phyloP scores from a whole-genome alignment of 2,797 vertebrate genomes.

The Coendou prehensilis region DNA sequence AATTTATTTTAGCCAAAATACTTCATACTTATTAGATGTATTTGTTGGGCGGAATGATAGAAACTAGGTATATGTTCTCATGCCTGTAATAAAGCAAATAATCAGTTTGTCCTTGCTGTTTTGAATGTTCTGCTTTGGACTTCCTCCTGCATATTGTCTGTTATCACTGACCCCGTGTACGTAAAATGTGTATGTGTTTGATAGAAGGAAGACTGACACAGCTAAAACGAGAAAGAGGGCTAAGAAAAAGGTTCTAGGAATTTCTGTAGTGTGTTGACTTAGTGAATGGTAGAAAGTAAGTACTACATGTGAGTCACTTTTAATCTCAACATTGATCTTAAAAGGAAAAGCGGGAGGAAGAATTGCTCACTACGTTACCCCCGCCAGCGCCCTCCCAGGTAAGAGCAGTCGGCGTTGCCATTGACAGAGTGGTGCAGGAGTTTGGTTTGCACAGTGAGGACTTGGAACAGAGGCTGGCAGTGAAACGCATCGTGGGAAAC shows the following conservation, averaged over 20 bases:
- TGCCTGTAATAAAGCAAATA: neutral
- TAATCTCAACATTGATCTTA: constrained; percentile 76
- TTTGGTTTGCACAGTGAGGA: constrained; percentile 93
- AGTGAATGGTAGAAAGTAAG: constrained; percentile 65
- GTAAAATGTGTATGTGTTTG: constrained; percentile 12
- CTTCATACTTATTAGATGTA: neutral
- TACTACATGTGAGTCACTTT: constrained; percentile 63
- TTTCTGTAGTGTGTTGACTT: constrained; percentile 32
- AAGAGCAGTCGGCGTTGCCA: constrained; percentile 90
- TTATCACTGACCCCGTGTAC: neutral
- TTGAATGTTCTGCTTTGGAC: constrained; percentile 28
- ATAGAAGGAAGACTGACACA: constrained; percentile 45
- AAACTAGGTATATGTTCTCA: neutral
- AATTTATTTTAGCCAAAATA: constrained; percentile 36
- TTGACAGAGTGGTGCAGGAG: constrained; percentile 91
- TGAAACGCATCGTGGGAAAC: constrained; percentile 93
- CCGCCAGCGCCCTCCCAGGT: constrained; percentile 93
- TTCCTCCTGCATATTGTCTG: constrained; percentile 12
- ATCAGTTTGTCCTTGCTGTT: constrained; percentile 35
- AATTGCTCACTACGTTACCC: constrained; percentile 92
- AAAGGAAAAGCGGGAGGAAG: constrained; percentile 95
- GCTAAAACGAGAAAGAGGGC: constrained; percentile 39
- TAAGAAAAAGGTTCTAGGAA: constrained; percentile 42
- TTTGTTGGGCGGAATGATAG: constrained; percentile 34
- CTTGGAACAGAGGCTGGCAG: constrained; percentile 89